Base-by-base conservation (phyloP, 2,888 invertebrate genomes). In the Chirona hameri region DNA sequence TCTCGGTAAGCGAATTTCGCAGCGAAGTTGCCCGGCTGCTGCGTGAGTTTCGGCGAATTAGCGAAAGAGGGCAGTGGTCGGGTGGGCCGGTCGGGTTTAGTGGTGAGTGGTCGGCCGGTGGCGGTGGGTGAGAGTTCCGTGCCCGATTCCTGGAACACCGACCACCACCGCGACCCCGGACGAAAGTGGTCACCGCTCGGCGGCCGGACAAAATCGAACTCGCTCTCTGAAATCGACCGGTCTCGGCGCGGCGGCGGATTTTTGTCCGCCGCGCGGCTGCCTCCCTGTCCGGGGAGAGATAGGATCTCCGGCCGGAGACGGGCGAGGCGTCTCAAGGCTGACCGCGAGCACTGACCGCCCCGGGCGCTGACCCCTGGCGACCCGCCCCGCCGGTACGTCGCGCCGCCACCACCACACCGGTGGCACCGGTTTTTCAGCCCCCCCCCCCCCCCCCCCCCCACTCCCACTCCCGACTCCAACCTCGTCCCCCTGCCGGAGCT, bases 351-450 rank as follows among this genome's bases (percentile, higher is more conserved):
- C 24, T n/a, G n/a, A 21, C n/a, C 65, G 65, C 65, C 27, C n/a
- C 27, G 65, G 65, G 65, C 27, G n/a, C 65, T n/a, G 65, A 65
- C 65, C 65, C n/a, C 65, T 65, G n/a, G n/a, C n/a, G 65, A 65
- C 65, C 65, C 65, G 10, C 21, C 2, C 65, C 27, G 14, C n/a
- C 10, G 65, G 27, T 9, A 65, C n/a, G 27, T 14, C 27, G 65
- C 27, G 2, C 27, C 27, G 2, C 27, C 65, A 65, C 39, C 39
- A 39, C 39, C 39, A 39, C 39, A 39, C 65, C 65, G 65, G 65
- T 65, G 18, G 52, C 52, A 52, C 65, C 65, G 65, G 65, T 65
- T 65, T 12, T 7, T 27, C 65, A 7, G 57, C 65, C 65, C 27
- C 27, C n/a, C 27, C 65, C 12, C 52, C 15, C 52, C 12, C 52